Evolutionary conservation across 2,888 invertebrate species (phyloP).

Genomic region (Aproaerema taeniolella): DNA sequence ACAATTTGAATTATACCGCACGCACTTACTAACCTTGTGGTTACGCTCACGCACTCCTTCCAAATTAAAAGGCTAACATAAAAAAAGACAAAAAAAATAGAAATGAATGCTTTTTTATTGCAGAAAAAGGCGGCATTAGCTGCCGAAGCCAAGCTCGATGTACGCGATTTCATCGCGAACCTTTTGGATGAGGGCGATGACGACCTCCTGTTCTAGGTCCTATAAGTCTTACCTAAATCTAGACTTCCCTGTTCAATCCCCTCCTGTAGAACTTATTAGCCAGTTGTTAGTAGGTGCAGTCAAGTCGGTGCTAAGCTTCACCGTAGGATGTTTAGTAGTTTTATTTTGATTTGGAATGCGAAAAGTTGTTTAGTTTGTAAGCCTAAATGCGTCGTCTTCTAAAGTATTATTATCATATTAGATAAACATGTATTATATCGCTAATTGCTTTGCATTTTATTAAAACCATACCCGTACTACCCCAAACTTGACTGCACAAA

Average conservation of each 20-base stretch:
- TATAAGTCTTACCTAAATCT: not conserved
- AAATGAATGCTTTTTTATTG: slow-evolving; percentile 20
- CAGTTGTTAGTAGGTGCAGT: slow-evolving; percentile 20
- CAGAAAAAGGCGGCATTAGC: slow-evolving; percentile 49
- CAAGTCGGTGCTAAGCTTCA: slow-evolving; percentile 20
- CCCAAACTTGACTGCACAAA: slow-evolving; percentile 48
- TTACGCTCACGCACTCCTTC: too few species aligned
- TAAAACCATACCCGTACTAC: too few species aligned
- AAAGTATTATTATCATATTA: too few species aligned
- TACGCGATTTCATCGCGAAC: slow-evolving; percentile 76
- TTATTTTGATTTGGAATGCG: slow-evolving; percentile 3
- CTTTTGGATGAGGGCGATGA: slow-evolving; percentile 93
- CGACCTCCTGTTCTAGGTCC: slow-evolving; percentile 89
- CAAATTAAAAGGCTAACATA: too few species aligned
- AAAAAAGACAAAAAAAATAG: not conserved
- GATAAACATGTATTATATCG: too few species aligned
- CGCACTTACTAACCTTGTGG: not conserved
- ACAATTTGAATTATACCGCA: too few species aligned
- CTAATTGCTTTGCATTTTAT: too few species aligned
- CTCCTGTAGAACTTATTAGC: slow-evolving; percentile 6
- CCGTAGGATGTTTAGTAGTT: slow-evolving; percentile 5
- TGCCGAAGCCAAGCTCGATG: slow-evolving; percentile 35
- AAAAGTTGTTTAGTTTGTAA: not conserved
- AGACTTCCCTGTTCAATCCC: too few species aligned
- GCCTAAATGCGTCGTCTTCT: too few species aligned